phyloP scores from a whole-genome alignment of 64 coral and sea anemone genomes.

The Anthopleura sola region DNA sequence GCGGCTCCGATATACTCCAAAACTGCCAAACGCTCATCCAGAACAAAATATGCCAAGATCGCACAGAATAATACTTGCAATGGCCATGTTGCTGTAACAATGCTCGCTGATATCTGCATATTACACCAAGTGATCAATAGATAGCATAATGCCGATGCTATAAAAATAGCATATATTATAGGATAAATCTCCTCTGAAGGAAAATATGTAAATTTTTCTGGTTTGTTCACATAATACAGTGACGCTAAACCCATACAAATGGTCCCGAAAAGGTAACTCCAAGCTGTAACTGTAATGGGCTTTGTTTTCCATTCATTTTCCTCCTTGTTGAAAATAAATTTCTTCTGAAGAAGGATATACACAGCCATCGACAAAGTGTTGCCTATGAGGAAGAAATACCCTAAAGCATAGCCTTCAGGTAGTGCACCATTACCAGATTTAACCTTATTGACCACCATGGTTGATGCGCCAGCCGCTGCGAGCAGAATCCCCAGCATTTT shows the following conservation, averaged over 20 bases:
- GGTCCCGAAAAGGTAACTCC: constrained; percentile 77
- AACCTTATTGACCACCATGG: constrained; percentile 39
- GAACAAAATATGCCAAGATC: constrained; percentile 61
- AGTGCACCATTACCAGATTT: background rate
- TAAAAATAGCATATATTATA: constrained; percentile 70
- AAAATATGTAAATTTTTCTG: constrained; percentile 71
- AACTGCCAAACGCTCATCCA: constrained; percentile 51
- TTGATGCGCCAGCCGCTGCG: constrained; percentile 47
- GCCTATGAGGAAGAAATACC: constrained; percentile 65
- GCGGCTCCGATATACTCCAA: constrained; percentile 59
- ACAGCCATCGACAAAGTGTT: constrained; percentile 68
- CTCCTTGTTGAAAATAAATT: constrained; percentile 65
- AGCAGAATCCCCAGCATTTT: constrained; percentile 69
- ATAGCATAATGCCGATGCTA: constrained; percentile 70
- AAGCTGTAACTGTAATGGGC: constrained; percentile 69
- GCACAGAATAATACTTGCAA: constrained; percentile 82
- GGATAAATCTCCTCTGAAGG: constrained; percentile 77
- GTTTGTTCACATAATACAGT: constrained; percentile 65
- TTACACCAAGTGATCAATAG: constrained; percentile 86
- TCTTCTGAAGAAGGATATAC: constrained; percentile 79
- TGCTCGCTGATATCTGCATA: constrained; percentile 75
- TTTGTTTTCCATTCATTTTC: constrained; percentile 71
- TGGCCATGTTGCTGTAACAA: constrained; percentile 89
- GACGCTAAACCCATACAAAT: constrained; percentile 68
- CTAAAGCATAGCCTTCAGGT: constrained; percentile 11